Evolutionary conservation across 2,888 invertebrate genomes (phyloP).

Genomic region (Drosophila melanocephala): DNA sequence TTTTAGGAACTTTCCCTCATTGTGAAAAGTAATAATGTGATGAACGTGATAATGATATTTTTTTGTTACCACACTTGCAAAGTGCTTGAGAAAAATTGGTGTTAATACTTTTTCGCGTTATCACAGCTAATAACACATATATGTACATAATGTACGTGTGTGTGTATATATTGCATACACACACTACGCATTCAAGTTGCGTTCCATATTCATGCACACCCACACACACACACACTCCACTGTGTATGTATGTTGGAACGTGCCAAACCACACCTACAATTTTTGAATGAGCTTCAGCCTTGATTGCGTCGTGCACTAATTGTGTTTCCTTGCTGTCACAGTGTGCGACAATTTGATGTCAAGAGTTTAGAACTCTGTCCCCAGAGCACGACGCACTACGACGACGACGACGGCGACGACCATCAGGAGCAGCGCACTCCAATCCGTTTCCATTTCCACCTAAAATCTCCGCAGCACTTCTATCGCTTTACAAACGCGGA

Average conservation of each 20-base stretch:
- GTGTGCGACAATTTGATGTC: constrained; percentile 73
- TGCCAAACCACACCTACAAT: constrained; percentile 61
- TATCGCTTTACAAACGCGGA: constrained; percentile 24
- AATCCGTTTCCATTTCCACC: constrained; percentile 21
- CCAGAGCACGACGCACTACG: constrained; percentile 60
- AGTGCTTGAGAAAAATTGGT: neutral
- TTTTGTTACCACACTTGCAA: neutral
- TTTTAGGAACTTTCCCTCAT: neutral
- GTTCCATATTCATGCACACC: constrained; percentile 31
- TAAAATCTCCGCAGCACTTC: constrained; percentile 11
- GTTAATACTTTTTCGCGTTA: neutral
- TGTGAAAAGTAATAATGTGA: neutral
- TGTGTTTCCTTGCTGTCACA: constrained; percentile 50
- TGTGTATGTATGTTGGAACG: constrained; percentile 34
- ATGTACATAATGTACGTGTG: neutral
- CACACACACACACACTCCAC: constrained; percentile 6
- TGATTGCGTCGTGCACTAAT: constrained; percentile 47
- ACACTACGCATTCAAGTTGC: constrained; percentile 6
- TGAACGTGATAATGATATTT: neutral
- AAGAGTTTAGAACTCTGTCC: constrained; percentile 75
- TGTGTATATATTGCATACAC: neutral
- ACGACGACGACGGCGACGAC: constrained; percentile 34
- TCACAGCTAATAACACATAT: neutral
- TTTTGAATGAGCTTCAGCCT: constrained; percentile 39
- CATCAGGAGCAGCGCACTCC: constrained; percentile 40